These are phyloP conservation scores for Athripsodes cinereus DNA, from an alignment of 2,888 invertebrate genomes.

Conservation along the genomic window DNA sequence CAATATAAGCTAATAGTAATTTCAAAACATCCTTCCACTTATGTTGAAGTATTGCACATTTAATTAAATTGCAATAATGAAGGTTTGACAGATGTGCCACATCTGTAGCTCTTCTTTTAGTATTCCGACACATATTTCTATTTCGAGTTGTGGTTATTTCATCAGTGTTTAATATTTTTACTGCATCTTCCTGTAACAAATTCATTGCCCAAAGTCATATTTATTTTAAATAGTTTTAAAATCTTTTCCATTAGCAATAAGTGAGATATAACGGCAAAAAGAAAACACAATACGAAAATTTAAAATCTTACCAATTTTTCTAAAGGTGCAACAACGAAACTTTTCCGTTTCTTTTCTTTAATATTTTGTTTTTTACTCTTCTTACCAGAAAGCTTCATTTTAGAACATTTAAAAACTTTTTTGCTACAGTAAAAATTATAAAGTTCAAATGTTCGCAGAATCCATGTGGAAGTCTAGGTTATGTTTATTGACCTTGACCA, in stretches of 20 bases:
- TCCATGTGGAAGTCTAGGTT: too few species aligned
- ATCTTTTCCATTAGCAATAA: too few species aligned
- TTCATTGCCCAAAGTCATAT: not conserved
- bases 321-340: constrained; percentile 8
- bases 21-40: constrained; percentile 19
- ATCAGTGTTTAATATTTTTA: constrained; percentile 17
- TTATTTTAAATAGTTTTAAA: too few species aligned
- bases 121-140: constrained; percentile 4
- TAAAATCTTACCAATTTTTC: constrained; percentile 14
- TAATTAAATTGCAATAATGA: constrained; percentile 20
- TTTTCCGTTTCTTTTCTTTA: constrained; percentile 5
- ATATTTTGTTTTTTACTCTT: too few species aligned
- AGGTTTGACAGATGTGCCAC: constrained; percentile 9
- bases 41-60: constrained; percentile 19
- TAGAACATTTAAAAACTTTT: too few species aligned
- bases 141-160: not conserved
- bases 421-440: too few species aligned
- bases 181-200: constrained; percentile 18
- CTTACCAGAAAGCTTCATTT: too few species aligned
- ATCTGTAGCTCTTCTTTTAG: not conserved
- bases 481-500: too few species aligned
- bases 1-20: constrained; percentile 22
- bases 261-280: too few species aligned
- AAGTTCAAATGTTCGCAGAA: too few species aligned
- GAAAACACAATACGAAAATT: not conserved